These are phyloP conservation scores for Urocolius indicus DNA, from an alignment of 2,113 vertebrate species.

Conservation along the genomic window DNA sequence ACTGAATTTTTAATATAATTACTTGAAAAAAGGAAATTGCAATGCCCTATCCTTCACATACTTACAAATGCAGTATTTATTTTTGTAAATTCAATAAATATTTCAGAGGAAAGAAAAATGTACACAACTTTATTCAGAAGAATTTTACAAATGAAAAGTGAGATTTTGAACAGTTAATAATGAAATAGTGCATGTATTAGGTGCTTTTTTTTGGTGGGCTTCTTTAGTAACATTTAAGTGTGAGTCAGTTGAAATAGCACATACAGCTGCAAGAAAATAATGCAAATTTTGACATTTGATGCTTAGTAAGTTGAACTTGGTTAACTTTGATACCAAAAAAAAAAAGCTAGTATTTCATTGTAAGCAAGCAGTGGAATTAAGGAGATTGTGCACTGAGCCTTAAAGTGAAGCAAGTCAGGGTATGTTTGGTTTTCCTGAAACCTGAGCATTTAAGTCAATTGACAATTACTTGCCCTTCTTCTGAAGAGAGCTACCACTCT, in stretches of 20 bases:
- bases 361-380: slow-evolving; percentile 5
- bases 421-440: background rate
- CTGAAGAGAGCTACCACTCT: background rate
- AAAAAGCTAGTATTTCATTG: slow-evolving; percentile 6
- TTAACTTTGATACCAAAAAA: slow-evolving; percentile 3
- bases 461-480: background rate
- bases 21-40: background rate
- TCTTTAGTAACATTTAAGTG: background rate
- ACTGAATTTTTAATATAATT: background rate
- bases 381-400: background rate
- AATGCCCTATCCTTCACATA: background rate
- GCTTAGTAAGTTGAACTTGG: slow-evolving; percentile 25
- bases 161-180: background rate
- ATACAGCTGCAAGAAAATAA: slow-evolving; percentile 23
- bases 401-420: background rate
- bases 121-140: background rate
- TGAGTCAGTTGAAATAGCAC: background rate
- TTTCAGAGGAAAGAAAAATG: background rate
- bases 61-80: background rate
- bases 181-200: background rate
- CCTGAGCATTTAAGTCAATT: background rate
- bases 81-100: background rate
- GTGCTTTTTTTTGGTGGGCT: background rate
- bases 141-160: background rate
- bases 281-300: slow-evolving; percentile 44